Conservation (phyloP, 2,797 vertebrate genomes). For the Neosilurus mollespiculum region DNA sequence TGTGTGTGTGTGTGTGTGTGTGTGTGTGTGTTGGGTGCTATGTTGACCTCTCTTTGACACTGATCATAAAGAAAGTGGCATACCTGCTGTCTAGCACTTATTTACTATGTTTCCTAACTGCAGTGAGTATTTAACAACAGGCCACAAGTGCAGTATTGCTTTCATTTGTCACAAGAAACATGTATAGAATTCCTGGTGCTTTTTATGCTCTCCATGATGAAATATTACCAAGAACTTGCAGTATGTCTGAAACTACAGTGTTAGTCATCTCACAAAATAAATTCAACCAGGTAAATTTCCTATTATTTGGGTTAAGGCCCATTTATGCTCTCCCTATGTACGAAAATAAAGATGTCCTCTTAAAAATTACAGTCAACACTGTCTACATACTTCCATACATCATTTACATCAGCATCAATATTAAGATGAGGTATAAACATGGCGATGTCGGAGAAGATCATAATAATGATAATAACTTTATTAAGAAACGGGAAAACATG, state of each 20-base stretch:
- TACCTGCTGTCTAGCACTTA: constrained; percentile 15
- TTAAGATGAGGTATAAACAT: no score
- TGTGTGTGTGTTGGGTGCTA: neutral
- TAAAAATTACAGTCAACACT: no score
- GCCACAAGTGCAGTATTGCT: neutral
- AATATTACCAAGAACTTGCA: constrained; percentile 4
- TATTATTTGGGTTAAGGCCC: neutral
- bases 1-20: neutral
- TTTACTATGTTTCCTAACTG: neutral
- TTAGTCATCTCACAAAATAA: neutral
- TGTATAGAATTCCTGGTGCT: neutral
- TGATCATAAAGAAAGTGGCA: neutral
- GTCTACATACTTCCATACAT: no score
- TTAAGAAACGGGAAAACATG: no score
- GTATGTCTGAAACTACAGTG: neutral
- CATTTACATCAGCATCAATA: no score
- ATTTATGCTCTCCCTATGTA: no score
- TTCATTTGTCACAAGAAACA: neutral
- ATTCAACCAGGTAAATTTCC: neutral
- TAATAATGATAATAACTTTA: no score
- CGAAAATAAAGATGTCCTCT: no score
- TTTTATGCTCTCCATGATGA: neutral
- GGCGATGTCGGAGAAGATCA: no score
- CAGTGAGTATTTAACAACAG: constrained; percentile 3
- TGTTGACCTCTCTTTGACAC: neutral